Conservation (phyloP, 2,888 invertebrate genomes). For the Corbicula japonica region DNA sequence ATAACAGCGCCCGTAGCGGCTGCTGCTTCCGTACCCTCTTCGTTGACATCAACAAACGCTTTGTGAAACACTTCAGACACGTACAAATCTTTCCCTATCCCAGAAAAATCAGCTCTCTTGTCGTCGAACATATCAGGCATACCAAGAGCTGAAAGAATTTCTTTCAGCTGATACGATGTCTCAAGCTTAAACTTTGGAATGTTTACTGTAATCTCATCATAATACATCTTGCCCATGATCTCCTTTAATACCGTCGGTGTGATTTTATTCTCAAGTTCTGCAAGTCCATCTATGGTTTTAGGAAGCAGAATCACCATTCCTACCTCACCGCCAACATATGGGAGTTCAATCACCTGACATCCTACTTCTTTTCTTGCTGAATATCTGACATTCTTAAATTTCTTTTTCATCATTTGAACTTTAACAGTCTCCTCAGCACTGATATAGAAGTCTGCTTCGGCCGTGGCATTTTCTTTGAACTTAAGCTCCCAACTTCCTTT, state of each 20-base stretch:
- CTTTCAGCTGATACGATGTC: too few relatives aligned
- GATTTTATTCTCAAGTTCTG: too few relatives aligned
- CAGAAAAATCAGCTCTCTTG: constrained; percentile 80
- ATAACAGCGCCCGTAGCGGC: too few relatives aligned
- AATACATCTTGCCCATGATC: not conserved
- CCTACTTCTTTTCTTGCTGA: constrained; percentile 89
- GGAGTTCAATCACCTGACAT: constrained; percentile 92
- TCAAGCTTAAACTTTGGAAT: constrained; percentile 80
- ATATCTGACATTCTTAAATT: too few relatives aligned
- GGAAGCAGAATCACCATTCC: constrained; percentile 83
- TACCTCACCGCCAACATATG: constrained; percentile 88
- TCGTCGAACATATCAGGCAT: constrained; percentile 75
- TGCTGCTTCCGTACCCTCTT: too few relatives aligned
- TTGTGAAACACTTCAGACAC: too few relatives aligned
- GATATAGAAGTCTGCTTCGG: too few relatives aligned
- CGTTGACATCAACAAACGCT: too few relatives aligned
- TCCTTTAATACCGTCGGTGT: too few relatives aligned
- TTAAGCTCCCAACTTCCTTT: constrained; percentile 86
- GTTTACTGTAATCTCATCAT: constrained; percentile 42
- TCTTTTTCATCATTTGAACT: too few relatives aligned
- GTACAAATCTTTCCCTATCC: constrained; percentile 72
- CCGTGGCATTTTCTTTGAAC: constrained; percentile 91
- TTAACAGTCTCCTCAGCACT: too few relatives aligned
- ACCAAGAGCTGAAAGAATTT: too few relatives aligned
- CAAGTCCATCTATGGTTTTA: constrained; percentile 71